phyloP scores from a whole-genome alignment of 2,797 vertebrate genomes.

The Silurus aristotelis region DNA sequence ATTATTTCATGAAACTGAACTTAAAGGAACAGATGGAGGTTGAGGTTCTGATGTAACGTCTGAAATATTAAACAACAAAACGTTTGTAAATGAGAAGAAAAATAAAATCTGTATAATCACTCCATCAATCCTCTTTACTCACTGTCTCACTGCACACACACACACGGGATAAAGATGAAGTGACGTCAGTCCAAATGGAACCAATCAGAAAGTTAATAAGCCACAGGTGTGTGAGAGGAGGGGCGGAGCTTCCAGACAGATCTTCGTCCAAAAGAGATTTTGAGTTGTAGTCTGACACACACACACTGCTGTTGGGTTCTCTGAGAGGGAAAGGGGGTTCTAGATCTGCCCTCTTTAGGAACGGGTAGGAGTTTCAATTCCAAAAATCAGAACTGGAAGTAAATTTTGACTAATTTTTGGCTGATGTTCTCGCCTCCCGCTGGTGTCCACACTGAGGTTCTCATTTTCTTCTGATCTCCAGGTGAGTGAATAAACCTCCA shows the following conservation, averaged over 20 bases:
- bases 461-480: not conserved
- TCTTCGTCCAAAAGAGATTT: not conserved
- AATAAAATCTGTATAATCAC: conserved; percentile 73
- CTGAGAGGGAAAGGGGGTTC: not conserved
- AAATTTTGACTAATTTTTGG: not conserved
- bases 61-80: conserved; percentile 80
- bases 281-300: not conserved
- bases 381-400: not conserved
- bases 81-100: conserved; percentile 90
- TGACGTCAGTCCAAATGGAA: not conserved
- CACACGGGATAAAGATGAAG: not conserved
- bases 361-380: not conserved
- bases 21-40: too few relatives aligned
- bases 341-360: not conserved
- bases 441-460: not conserved
- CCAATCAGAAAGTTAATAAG: not conserved
- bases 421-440: not conserved
- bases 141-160: not conserved
- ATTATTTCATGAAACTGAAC: conserved; percentile 99
- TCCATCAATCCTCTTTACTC: conserved; percentile 47
- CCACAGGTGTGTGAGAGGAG: not conserved
- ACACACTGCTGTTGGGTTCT: not conserved
- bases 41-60: conserved; percentile 81
- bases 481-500: not conserved
- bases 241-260: not conserved